Evolutionary conservation across 1,140 invertebrate genomes (phyloP).

Genomic region (Magallana ariakensis): DNA sequence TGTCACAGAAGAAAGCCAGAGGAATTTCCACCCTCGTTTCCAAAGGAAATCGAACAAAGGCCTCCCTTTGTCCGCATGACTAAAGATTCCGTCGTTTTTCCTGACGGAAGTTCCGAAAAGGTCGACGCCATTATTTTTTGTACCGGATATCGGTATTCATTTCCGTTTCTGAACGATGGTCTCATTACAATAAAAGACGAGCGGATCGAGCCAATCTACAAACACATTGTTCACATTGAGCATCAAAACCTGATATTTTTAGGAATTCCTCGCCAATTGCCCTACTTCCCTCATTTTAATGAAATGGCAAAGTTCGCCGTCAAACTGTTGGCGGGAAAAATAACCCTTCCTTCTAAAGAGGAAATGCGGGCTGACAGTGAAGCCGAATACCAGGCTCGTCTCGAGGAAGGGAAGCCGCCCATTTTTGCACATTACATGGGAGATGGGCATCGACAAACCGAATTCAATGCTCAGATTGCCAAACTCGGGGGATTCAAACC

Average conservation of each 20-base stretch:
- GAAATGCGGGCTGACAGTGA: conserved; percentile 44
- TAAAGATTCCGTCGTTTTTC: conserved; percentile 17
- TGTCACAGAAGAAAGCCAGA: conserved; percentile 9
- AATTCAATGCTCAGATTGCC: conserved; percentile 23
- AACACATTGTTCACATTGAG: conserved; percentile 48
- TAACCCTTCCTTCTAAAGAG: conserved; percentile 8
- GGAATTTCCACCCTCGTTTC: conserved; percentile 23
- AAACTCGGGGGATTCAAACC: conserved; percentile 38
- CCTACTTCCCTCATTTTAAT: conserved; percentile 35
- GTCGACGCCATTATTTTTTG: conserved; percentile 43
- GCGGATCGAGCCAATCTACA: conserved; percentile 39
- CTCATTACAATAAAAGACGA: conserved; percentile 44
- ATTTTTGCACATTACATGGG: conserved; percentile 39
- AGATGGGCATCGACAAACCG: conserved; percentile 3
- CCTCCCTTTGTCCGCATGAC: background rate
- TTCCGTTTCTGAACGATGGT: conserved; percentile 31
- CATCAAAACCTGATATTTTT: conserved; percentile 40
- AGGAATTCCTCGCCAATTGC: background rate
- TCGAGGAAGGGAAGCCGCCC: conserved; percentile 81
- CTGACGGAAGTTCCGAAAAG: conserved; percentile 16
- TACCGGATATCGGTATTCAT: conserved; percentile 44
- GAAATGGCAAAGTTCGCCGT: conserved; percentile 36
- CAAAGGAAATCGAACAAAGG: conserved; percentile 30
- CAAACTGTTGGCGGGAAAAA: conserved; percentile 20
- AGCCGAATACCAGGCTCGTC: conserved; percentile 69